Evolutionary conservation across 2,113 vertebrate genomes (phyloP).

Genomic region (Etheostoma spectabile): DNA sequence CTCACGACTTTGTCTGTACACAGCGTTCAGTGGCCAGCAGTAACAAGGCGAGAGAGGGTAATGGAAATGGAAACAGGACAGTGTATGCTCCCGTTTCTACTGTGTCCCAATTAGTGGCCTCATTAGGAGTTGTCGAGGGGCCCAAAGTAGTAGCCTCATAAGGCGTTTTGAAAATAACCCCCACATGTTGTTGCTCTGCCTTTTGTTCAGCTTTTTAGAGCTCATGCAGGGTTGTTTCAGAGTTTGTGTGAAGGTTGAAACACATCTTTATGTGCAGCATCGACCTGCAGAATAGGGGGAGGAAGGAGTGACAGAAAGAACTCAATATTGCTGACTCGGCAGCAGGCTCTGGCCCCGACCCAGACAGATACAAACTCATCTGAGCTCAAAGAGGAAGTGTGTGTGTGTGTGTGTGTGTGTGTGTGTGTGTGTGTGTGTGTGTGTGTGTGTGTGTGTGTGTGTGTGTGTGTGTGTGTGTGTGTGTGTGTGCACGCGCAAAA

Average conservation of each 20-base stretch:
- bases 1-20: constrained; percentile 2
- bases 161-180: constrained; percentile 23
- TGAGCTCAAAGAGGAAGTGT: constrained; percentile 57
- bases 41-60: neutral
- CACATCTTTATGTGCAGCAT: constrained; percentile 31
- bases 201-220: neutral
- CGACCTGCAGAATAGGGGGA: constrained; percentile 27
- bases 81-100: constrained; percentile 16
- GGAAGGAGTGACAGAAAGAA: constrained; percentile 33
- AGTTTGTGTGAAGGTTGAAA: constrained; percentile 31
- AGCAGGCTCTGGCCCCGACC: constrained; percentile 47
- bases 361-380: constrained; percentile 61
- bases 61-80: constrained; percentile 1
- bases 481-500: constrained; percentile 2
- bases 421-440: constrained; percentile 26
- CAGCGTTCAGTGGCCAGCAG: constrained; percentile 1
- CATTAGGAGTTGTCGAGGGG: constrained; percentile 52
- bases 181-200: constrained; percentile 11
- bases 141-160: constrained; percentile 23
- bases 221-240: constrained; percentile 30
- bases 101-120: constrained; percentile 69
- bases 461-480: constrained; percentile 25
- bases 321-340: constrained; percentile 76
- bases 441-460: neutral
- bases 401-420: constrained; percentile 31